phyloP scores from a whole-genome alignment of 2,113 vertebrate genomes.

The Arenaria interpres region DNA sequence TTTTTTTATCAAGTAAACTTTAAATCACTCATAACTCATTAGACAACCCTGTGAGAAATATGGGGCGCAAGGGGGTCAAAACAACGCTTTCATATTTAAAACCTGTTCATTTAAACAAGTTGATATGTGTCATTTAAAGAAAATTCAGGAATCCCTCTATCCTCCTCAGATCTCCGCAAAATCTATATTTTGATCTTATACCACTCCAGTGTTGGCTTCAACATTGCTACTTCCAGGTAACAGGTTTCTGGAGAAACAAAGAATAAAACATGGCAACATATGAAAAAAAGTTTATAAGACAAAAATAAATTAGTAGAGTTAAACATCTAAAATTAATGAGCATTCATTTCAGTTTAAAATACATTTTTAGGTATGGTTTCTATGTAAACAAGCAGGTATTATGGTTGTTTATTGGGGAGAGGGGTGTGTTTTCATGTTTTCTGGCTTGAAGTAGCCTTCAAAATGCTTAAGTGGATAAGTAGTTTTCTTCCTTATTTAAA shows the following conservation, averaged over 20 bases:
- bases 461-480: background rate
- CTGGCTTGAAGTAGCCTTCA: background rate
- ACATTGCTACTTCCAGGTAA: background rate
- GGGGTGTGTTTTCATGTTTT: background rate
- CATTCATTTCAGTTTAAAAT: background rate
- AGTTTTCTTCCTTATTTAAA: background rate
- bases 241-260: background rate
- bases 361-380: background rate
- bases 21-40: conserved; percentile 19
- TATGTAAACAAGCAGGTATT: background rate
- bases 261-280: background rate
- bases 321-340: background rate
- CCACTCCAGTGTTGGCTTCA: background rate
- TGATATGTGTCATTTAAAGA: background rate
- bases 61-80: rapidly evolving
- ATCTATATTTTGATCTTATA: background rate
- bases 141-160: background rate
- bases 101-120: background rate
- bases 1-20: conserved; percentile 42
- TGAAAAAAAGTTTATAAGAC: background rate
- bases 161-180: background rate
- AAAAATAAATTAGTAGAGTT: background rate
- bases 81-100: background rate
- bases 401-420: background rate
- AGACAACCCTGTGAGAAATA: background rate